phyloP scores from a whole-genome alignment of 2,797 vertebrate species.

The Uromys caudimaculatus region DNA sequence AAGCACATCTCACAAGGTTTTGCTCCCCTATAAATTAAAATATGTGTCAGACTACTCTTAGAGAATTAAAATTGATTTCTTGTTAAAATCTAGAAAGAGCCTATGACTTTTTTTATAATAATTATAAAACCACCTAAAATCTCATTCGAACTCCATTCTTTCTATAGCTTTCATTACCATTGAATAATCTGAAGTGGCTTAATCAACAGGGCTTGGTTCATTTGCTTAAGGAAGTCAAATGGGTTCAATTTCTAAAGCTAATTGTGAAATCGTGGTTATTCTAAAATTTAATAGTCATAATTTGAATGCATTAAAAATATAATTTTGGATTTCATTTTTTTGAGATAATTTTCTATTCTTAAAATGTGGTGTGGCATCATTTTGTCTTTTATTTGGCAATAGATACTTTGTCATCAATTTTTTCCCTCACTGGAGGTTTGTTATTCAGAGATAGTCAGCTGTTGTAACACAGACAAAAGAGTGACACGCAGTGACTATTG shows the following conservation, averaged over 20 bases:
- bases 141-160: slow-evolving; percentile 7
- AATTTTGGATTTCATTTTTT: neutral
- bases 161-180: slow-evolving; percentile 30
- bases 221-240: neutral
- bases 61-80: slow-evolving; percentile 61
- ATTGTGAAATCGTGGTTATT: neutral
- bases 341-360: neutral
- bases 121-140: slow-evolving; percentile 34
- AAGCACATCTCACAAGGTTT: neutral
- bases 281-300: neutral
- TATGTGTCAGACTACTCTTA: neutral
- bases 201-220: neutral
- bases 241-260: neutral
- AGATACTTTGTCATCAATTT: neutral
- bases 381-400: neutral
- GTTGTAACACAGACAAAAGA: no score
- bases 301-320: neutral
- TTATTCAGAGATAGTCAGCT: neutral
- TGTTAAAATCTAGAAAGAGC: slow-evolving; percentile 16
- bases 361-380: neutral
- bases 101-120: slow-evolving; percentile 27
- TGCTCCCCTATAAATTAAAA: slow-evolving; percentile 1
- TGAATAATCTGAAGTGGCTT: slow-evolving; percentile 42
- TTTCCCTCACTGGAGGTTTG: neutral
- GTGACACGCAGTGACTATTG: no score